Evolutionary conservation across 1,140 invertebrate genomes (phyloP).

Genomic region (Heliconius nattereri): DNA sequence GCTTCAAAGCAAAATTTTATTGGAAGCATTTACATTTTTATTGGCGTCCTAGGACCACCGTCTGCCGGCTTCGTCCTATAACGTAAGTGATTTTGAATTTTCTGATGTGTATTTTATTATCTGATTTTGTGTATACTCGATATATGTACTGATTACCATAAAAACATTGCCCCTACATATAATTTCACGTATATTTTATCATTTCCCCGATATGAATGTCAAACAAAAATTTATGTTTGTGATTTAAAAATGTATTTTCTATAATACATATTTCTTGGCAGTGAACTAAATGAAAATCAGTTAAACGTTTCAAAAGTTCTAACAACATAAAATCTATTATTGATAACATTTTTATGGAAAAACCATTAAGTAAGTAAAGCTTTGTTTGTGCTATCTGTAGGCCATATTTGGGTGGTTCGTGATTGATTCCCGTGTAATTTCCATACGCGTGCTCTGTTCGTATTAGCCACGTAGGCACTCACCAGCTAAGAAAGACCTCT

Average conservation of each 20-base stretch:
- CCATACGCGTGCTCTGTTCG: constrained; percentile 76
- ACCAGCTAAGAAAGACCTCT: constrained; percentile 49
- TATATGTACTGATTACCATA: constrained; percentile 69
- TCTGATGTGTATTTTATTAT: constrained; percentile 80
- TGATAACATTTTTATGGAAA: constrained; percentile 58
- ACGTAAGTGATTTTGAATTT: constrained; percentile 81
- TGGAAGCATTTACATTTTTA: constrained; percentile 79
- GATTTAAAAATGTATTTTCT: background rate
- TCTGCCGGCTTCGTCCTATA: constrained; percentile 65
- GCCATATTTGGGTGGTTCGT: constrained; percentile 73
- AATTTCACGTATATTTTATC: constrained; percentile 27
- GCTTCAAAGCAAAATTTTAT: constrained; percentile 80
- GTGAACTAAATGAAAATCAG: background rate
- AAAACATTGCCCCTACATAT: constrained; percentile 54
- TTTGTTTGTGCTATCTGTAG: constrained; percentile 71
- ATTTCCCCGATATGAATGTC: background rate
- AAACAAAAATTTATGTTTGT: background rate
- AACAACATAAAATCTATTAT: background rate
- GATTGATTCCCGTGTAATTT: constrained; percentile 80
- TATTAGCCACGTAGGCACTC: constrained; percentile 71
- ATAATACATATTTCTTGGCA: background rate
- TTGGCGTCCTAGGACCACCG: constrained; percentile 75
- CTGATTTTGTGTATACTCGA: constrained; percentile 74
- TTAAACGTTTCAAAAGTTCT: background rate
- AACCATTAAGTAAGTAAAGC: constrained; percentile 62